Base-by-base conservation (phyloP, 2,888 invertebrate genomes). In the Pachymerium ferrugineum region DNA sequence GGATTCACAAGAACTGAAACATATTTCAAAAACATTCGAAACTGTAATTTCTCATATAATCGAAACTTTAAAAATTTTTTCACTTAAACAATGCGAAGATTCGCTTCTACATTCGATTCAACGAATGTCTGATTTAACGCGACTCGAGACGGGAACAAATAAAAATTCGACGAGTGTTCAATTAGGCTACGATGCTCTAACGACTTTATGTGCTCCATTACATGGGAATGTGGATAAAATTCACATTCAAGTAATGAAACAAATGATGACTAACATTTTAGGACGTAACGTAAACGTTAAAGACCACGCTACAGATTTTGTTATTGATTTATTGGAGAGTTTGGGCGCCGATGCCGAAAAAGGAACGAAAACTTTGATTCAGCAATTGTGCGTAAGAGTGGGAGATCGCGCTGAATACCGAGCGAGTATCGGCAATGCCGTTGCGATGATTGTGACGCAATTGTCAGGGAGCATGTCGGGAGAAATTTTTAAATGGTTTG, bases 381-480 rank as follows among this genome's bases (percentile, higher is more conserved):
- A 85, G 76, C 83, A 85, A 74, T 76, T 85, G 75, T 84, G 84
- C 77, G 78, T 81, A 14, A 80, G 81, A 74, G 82, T 83, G 2
- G 83, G 84, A 0, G 85, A 85, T 76, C 81, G 81, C 74, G 80
- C 83, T 0, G 85, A 85, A 68, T 82, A 82, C 75, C 79, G 85
- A 35, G 78, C 78, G 33, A 82, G 82, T 76, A 81, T 82, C 3
- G 80, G 84, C 2, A 80, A 82, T 77, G 80, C 81, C 6, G 80
- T 84, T 14, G 79, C 82, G 14, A 78, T 78, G 16, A 77, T 85
- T 3, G 73, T 84, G 70, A 76, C 79, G 30, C 77, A 80, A 47
- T 77, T 84, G 33, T 81, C 83, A 0, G 78, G 78, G 25, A 75
- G 76, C 14, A 77, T 79, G 5, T 83, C 82, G 76, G 79, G 80